phyloP scores from a whole-genome alignment of 1,140 invertebrate genomes.

The Platorchestia sp. region DNA sequence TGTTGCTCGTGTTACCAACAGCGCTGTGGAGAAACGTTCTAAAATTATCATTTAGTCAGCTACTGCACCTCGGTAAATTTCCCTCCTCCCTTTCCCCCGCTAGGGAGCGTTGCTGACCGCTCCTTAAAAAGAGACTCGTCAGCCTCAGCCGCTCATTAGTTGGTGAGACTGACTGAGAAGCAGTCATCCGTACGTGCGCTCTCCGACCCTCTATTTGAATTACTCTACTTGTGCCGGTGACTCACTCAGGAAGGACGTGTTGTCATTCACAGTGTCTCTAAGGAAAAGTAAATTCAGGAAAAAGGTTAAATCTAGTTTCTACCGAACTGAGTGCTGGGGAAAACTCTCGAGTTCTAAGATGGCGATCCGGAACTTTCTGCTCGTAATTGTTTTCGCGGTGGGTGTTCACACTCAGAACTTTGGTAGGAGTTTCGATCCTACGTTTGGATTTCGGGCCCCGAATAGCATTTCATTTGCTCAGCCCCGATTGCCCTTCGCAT shows the following conservation, averaged over 20 bases:
- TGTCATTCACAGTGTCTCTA: background rate
- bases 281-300: background rate
- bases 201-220: background rate
- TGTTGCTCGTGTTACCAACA: background rate
- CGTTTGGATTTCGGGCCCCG: background rate
- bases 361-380: background rate
- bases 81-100: background rate
- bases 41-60: background rate
- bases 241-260: background rate
- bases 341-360: background rate
- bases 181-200: background rate
- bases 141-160: background rate
- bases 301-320: background rate
- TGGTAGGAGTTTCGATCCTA: background rate
- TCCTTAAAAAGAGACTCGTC: background rate
- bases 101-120: too few species aligned
- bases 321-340: background rate
- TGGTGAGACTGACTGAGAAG: background rate
- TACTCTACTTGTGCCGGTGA: background rate
- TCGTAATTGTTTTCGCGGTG: background rate
- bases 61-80: background rate
- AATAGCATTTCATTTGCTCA: background rate
- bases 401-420: background rate
- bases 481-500: background rate
- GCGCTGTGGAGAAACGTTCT: background rate